phyloP scores from a whole-genome alignment of 2,888 invertebrate genomes.

The Drosophila mimetica region DNA sequence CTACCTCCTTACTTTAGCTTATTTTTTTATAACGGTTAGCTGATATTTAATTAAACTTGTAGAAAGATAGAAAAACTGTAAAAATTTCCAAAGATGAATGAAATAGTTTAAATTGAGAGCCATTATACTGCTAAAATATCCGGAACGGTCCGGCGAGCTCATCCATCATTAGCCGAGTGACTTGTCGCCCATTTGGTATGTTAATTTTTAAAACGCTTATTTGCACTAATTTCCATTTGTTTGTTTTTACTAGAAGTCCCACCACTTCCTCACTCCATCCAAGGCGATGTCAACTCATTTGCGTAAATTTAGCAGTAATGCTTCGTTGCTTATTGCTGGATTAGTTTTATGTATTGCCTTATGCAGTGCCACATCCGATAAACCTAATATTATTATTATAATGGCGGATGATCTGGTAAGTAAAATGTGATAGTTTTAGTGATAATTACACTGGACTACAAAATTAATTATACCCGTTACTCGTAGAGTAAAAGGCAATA shows the following conservation, averaged over 20 bases:
- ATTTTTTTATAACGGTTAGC: not conserved
- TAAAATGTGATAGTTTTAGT: no score
- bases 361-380: slow-evolving; percentile 9
- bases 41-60: slow-evolving; percentile 2
- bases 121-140: slow-evolving; percentile 22
- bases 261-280: slow-evolving; percentile 17
- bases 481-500: no score
- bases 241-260: slow-evolving; percentile 22
- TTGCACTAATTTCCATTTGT: slow-evolving; percentile 19
- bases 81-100: slow-evolving; percentile 15
- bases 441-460: no score
- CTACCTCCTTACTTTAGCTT: not conserved
- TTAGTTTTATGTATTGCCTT: slow-evolving; percentile 9
- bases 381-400: slow-evolving; percentile 90
- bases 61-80: slow-evolving; percentile 7
- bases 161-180: slow-evolving; percentile 31
- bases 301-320: slow-evolving; percentile 10
- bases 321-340: slow-evolving; percentile 5
- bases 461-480: no score
- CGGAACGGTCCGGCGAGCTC: slow-evolving; percentile 22
- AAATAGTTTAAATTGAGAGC: slow-evolving; percentile 2
- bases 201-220: slow-evolving; percentile 19
- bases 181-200: slow-evolving; percentile 17
- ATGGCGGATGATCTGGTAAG: slow-evolving; percentile 93
- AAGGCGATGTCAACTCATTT: slow-evolving; percentile 14